Evolutionary conservation across 2,888 invertebrate species (phyloP).

Genomic region (Aphodius granarius): DNA sequence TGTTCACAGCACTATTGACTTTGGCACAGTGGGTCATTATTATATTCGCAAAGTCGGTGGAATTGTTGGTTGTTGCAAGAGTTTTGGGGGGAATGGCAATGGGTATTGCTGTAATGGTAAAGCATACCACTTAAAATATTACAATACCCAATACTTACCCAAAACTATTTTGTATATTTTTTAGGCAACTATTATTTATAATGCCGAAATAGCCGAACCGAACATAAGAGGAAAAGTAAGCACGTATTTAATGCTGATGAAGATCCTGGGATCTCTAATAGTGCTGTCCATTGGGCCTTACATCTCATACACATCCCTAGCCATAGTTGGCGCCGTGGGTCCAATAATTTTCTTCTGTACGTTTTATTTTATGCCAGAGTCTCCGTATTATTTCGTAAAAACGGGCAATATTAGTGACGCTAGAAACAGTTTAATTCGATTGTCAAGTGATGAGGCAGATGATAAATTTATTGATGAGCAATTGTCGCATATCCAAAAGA

Average conservation of each 20-base stretch:
- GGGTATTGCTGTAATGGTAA: conserved; percentile 57
- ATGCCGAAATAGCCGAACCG: conserved; percentile 52
- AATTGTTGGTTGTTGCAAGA: conserved; percentile 62
- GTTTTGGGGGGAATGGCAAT: conserved; percentile 72
- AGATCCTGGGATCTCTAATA: conserved; percentile 50
- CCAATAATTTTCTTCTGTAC: conserved; percentile 28
- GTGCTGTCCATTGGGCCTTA: conserved; percentile 57
- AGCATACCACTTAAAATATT: neutral
- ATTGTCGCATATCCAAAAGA: conserved; percentile 50
- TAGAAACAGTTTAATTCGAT: conserved; percentile 39
- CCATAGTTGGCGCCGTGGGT: conserved; percentile 24
- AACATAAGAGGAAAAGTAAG: conserved; percentile 49
- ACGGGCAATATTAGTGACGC: conserved; percentile 47
- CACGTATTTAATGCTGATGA: conserved; percentile 29
- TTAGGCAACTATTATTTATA: conserved; percentile 51
- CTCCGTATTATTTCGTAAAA: conserved; percentile 43
- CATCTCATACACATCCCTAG: conserved; percentile 51
- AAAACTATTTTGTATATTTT: conserved; percentile 43
- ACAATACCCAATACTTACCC: neutral
- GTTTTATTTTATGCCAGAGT: conserved; percentile 63
- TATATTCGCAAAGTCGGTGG: conserved; percentile 41
- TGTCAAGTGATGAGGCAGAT: conserved; percentile 26
- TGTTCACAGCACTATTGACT: conserved; percentile 57
- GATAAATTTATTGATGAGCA: conserved; percentile 45
- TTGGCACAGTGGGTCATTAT: conserved; percentile 57